phyloP scores from a whole-genome alignment of 2,113 vertebrate genomes.

The Calypte anna region DNA sequence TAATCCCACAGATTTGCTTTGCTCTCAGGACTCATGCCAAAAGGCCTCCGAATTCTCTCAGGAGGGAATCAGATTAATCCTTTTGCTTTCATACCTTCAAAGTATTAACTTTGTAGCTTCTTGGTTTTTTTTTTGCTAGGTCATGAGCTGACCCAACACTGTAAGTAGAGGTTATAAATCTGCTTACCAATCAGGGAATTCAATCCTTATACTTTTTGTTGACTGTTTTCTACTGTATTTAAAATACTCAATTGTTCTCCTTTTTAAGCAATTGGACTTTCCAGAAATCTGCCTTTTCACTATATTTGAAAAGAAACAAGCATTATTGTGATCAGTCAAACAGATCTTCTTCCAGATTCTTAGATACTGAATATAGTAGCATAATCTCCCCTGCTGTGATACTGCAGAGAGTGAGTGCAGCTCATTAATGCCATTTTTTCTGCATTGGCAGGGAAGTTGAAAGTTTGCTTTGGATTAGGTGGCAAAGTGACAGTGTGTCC shows the following conservation, averaged over 20 bases:
- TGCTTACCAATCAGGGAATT: not conserved
- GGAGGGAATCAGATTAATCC: conserved; percentile 11
- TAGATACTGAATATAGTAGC: not conserved
- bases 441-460: not conserved
- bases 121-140: not conserved
- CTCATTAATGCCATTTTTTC: not conserved
- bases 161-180: not conserved
- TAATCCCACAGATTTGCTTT: not conserved
- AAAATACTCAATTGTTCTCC: not conserved
- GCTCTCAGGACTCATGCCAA: not conserved
- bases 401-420: not conserved
- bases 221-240: not conserved
- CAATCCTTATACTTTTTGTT: not conserved
- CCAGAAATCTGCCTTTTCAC: not conserved
- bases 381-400: not conserved
- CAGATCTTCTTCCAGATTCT: not conserved
- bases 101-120: not conserved
- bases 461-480: not conserved
- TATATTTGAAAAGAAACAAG: not conserved
- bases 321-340: not conserved
- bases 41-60: conserved; percentile 14
- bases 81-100: not conserved
- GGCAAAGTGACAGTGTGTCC: not conserved
- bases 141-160: not conserved
- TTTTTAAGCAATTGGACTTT: not conserved